Percentiles rank a stretch among this genome's conserved stretches.
Evolutionary conservation across 2,888 invertebrate species (phyloP).

Genomic region (Onchidella celtica): DNA sequence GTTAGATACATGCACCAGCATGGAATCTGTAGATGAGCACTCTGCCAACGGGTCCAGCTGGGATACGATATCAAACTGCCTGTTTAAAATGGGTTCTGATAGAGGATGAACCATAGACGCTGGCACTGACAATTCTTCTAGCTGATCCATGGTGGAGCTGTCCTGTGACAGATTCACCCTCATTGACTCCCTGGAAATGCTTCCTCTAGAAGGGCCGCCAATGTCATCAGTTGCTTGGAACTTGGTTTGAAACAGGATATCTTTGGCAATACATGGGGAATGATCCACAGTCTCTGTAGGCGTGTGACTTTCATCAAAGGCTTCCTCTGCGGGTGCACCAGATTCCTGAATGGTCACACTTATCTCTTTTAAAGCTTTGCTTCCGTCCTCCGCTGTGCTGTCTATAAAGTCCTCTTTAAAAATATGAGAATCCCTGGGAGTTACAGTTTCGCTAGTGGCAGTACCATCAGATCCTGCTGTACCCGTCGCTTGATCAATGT

Average conservation of each 20-base stretch:
- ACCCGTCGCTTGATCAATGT: neutral
- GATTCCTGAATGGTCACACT: neutral
- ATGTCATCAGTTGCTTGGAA: constrained; percentile 4
- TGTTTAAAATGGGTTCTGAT: neutral
- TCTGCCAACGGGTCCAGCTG: constrained; percentile 25
- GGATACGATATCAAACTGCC: constrained; percentile 2
- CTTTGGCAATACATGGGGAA: constrained; percentile 25
- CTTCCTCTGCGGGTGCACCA: neutral
- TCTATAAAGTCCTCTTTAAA: neutral
- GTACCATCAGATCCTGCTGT: neutral
- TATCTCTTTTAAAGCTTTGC: neutral
- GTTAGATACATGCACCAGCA: constrained; percentile 30
- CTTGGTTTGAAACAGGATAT: constrained; percentile 31
- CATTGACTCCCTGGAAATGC: constrained; percentile 45
- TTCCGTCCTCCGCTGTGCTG: neutral
- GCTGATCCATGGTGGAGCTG: constrained; percentile 30
- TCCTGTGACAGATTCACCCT: constrained; percentile 45
- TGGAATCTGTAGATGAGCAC: constrained; percentile 34
- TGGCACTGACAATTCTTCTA: constrained; percentile 8
- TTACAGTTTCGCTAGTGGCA: neutral
- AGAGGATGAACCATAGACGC: neutral
- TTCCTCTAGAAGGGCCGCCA: constrained; percentile 21
- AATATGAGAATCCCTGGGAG: neutral
- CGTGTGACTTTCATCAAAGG: neutral
- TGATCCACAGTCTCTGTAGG: neutral